Base-by-base conservation (phyloP, 2,888 invertebrate genomes). In the Lepidocyrtinus sp. region DNA sequence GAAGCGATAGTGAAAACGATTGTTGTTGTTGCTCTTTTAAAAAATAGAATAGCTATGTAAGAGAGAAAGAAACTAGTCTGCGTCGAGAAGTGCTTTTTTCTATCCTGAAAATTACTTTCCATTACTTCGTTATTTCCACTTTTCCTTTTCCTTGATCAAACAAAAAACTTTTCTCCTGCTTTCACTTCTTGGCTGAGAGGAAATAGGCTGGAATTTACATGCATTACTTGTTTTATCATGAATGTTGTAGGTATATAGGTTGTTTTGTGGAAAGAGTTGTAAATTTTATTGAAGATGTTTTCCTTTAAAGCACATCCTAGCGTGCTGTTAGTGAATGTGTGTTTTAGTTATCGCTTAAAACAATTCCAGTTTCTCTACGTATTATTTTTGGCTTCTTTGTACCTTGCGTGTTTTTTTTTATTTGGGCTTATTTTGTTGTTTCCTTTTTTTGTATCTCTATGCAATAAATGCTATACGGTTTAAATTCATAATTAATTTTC, bases 1-100 rank as follows among this genome's bases (percentile, higher is more conserved):
- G 55, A 55, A 55, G 55, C 55, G 55, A 55, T 55, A 55, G 55
- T 55, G 55, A n/a, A 55, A 55, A 55, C n/a, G 55, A 55, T 55
- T 55, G 55, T 55, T 55, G 55, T 55, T 55, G 55, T 55, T 55
- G 55, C 17, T 55, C 55, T 55, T 55, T 55, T 55, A n/a, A n/a
- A 55, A 55, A 5, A 55, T 17, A 17, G 55, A 15, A 36, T 12
- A 12, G 36, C 36, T 12, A 36, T 9, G 7, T 7, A 55, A 55
- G 15, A 55, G 55, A 55, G n/a, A n/a, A n/a, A 55, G n/a, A 55
- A 55, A 55, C 3, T 55, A n/a, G 55, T 55, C 55, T 55, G 17
- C 55, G 55, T 55, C 55, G 17, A 55, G 55, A n/a, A 5, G 55
- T 55, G n/a, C 55, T 55, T 55, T 55, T 55, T 55, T 15, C 55